A percentile compares a stretch with the other conserved stretches of the same genome.
Conservation (phyloP, 2,888 invertebrate genomes). For the Orchesellides sinensis region DNA sequence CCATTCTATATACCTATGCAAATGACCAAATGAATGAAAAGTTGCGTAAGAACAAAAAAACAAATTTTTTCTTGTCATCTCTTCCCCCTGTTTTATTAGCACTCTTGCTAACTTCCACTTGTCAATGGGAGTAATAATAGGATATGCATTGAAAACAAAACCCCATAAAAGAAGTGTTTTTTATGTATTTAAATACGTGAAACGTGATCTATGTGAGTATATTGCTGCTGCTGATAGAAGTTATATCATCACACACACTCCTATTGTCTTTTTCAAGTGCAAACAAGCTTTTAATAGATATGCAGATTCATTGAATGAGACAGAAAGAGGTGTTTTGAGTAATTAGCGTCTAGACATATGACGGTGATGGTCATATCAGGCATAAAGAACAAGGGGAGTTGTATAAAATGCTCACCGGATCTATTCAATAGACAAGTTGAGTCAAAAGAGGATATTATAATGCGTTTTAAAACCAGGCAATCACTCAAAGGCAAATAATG, state of each 20-base stretch:
- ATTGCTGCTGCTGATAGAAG: background rate
- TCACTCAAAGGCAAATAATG: constrained; percentile 9
- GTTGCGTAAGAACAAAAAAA: constrained; percentile 33
- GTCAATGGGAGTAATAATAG: constrained; percentile 27
- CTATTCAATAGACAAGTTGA: constrained; percentile 4
- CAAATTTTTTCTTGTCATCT: constrained; percentile 57
- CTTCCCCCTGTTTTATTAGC: constrained; percentile 34
- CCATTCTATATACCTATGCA: no score
- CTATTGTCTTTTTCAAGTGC: constrained; percentile 43
- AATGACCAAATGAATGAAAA: constrained; percentile 46
- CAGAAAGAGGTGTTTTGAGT: constrained; percentile 59
- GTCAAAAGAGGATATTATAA: constrained; percentile 36
- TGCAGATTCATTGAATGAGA: constrained; percentile 52
- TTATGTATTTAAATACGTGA: background rate
- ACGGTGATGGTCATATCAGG: background rate
- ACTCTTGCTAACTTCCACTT: background rate
- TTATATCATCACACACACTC: constrained; percentile 14
- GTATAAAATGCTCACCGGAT: constrained; percentile 12
- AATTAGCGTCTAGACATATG: constrained; percentile 47
- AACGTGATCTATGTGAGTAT: no score
- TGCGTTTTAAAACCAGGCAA: constrained; percentile 30
- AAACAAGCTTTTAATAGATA: constrained; percentile 64
- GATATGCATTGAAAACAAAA: constrained; percentile 29
- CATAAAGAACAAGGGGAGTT: background rate
- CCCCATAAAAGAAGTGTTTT: background rate